Conservation (phyloP, 2,113 vertebrate species). For the Sigmodon hispidus region DNA sequence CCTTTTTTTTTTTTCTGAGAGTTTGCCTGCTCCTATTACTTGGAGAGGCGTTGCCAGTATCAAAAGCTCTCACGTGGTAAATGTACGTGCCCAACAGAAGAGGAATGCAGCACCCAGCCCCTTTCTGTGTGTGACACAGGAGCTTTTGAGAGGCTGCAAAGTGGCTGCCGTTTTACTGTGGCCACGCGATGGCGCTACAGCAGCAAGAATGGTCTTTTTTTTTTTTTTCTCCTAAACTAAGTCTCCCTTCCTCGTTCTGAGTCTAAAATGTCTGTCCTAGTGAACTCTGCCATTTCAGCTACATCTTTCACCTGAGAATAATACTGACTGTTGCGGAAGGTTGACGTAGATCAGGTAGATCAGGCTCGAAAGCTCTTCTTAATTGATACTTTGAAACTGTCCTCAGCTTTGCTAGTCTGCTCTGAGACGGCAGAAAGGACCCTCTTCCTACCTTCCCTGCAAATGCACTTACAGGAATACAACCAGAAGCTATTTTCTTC, state of each 20-base stretch:
- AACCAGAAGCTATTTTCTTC: conserved; percentile 21
- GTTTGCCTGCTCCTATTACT: background rate
- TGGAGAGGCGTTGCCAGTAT: background rate
- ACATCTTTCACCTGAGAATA: background rate
- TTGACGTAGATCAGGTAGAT: background rate
- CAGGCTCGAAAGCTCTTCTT: too few relatives aligned
- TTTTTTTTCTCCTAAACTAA: rapidly evolving
- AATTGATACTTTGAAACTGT: conserved; percentile 46
- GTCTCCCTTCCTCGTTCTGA: background rate
- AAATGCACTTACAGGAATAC: conserved; percentile 2
- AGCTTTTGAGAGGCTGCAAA: background rate
- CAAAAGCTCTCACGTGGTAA: background rate
- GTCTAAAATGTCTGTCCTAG: background rate
- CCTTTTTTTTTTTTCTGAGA: background rate
- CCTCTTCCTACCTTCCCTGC: background rate
- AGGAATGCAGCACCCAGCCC: background rate
- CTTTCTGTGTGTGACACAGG: background rate
- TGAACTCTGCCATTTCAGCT: conserved; percentile 28
- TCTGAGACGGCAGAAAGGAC: background rate
- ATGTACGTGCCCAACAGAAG: background rate
- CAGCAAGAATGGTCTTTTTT: background rate
- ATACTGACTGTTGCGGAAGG: background rate
- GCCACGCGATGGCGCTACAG: conserved; percentile 66
- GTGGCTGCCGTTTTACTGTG: background rate
- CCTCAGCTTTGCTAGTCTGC: background rate